Evolutionary conservation across 2,888 invertebrate genomes (phyloP), one percentile per base, ranked within the genome.

Genomic region (Harpalus rubripes): DNA sequence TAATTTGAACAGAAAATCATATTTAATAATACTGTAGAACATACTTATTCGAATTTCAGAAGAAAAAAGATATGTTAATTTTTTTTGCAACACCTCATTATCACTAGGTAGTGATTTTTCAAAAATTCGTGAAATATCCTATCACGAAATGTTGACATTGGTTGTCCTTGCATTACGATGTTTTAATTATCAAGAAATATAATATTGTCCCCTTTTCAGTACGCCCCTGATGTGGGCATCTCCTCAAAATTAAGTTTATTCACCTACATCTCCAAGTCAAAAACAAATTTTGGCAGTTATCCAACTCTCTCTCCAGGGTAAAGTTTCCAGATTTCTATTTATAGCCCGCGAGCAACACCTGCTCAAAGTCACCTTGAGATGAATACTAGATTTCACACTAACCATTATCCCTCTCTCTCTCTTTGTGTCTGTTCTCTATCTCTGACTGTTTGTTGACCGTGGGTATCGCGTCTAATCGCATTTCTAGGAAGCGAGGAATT

Each of bases 291-390:
- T 59, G 59, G 59, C 59, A 59, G 18, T 15, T 15, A 1, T 59
- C 59, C 59, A 59, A 15, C 1, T 56, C 59, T 15, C n/a, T 59
- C 18, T 59, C 59, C 59, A 59, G 59, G 18, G 59, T 59, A 59
- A 4, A 59, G 59, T 59, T 59, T 16, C 59, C 59, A 59, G 18
- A 15, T 16, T 59, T 16, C 59, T 59, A 59, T 59, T 59, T 59
- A 59, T 59, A 59, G 15, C 18, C n/a, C 18, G 1, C 18, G 59
- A 15, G 16, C 59, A 59, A 15, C 18, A 16, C 59, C 59, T 59
- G 59, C 59, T 59, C 59, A 59, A 59, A 16, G 59, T 59, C 59
- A 59, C 59, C 59, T 59, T 59, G 59, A 15, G 18, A 59, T 32
- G 44, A 52, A 52, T 12, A 52, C 44, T 52, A 12, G 44, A 12